These are phyloP conservation scores for Dendrolimus kikuchii DNA, from an alignment of 1,140 invertebrate species.

Conservation along the genomic window DNA sequence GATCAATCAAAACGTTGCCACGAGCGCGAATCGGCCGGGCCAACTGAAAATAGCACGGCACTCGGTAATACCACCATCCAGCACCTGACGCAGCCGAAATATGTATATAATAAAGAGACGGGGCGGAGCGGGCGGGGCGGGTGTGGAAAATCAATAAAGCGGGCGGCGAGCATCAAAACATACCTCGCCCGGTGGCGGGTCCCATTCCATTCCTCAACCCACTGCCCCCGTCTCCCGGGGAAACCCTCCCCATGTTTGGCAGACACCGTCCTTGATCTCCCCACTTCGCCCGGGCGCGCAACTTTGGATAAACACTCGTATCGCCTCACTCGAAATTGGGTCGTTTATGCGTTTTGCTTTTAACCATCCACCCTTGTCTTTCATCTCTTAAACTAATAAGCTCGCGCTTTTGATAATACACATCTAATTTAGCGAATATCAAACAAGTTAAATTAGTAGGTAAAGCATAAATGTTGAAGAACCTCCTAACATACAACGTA, in stretches of 20 bases:
- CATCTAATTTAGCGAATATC: conserved; percentile 1
- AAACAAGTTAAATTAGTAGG: too few relatives aligned
- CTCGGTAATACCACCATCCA: conserved; percentile 28
- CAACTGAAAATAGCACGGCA: conserved; percentile 62
- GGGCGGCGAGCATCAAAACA: conserved; percentile 66
- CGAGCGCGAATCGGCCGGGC: conserved; percentile 36
- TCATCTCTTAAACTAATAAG: conserved; percentile 17
- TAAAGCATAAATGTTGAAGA: too few relatives aligned
- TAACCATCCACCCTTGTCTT: conserved; percentile 14
- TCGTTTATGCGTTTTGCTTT: conserved; percentile 53
- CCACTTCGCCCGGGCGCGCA: conserved; percentile 48
- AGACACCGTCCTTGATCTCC: conserved; percentile 70
- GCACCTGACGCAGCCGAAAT: conserved; percentile 48
- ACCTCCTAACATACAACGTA: too few relatives aligned
- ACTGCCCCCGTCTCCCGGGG: conserved; percentile 53
- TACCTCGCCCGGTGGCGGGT: conserved; percentile 30
- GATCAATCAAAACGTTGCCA: conserved; percentile 56
- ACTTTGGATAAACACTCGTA: conserved; percentile 65
- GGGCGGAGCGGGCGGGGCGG: conserved; percentile 32
- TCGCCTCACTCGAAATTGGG: conserved; percentile 60
- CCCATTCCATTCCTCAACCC: conserved; percentile 13
- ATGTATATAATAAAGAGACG: conserved; percentile 61
- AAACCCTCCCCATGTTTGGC: conserved; percentile 66
- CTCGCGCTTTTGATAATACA: conserved; percentile 7
- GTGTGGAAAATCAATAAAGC: conserved; percentile 67